These are phyloP conservation scores for Ascaphus truei DNA, from an alignment of 2,113 vertebrate species.

Conservation along the genomic window DNA sequence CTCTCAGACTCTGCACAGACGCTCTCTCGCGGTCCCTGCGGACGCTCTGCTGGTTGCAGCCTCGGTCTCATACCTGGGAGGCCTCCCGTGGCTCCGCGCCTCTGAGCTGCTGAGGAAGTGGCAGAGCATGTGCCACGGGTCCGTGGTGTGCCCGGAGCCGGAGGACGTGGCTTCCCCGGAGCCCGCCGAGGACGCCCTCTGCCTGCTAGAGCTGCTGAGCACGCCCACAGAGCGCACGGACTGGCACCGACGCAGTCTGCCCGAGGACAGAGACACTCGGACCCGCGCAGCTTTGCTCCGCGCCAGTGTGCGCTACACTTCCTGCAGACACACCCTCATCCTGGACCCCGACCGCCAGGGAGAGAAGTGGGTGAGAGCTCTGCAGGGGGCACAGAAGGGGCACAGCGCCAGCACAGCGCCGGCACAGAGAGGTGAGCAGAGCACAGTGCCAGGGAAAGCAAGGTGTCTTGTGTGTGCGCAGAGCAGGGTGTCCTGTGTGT, in stretches of 20 bases:
- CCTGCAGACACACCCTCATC: constrained; percentile 62
- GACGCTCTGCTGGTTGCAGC: constrained; percentile 72
- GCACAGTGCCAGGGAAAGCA: no score
- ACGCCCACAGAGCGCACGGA: constrained; percentile 35
- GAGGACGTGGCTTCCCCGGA: constrained; percentile 52
- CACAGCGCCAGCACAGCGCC: not conserved
- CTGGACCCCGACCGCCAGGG: constrained; percentile 58
- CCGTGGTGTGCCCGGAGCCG: constrained; percentile 48
- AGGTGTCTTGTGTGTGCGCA: no score
- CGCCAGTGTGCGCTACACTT: constrained; percentile 37
- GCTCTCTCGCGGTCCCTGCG: constrained; percentile 43
- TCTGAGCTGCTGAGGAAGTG: constrained; percentile 69
- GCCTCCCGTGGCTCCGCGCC: constrained; percentile 58
- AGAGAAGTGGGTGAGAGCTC: not conserved
- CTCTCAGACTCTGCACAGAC: constrained; percentile 51
- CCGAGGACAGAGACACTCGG: constrained; percentile 40
- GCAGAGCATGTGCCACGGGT: constrained; percentile 58
- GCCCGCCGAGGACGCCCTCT: constrained; percentile 43
- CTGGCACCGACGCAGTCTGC: constrained; percentile 47
- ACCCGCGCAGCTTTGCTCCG: constrained; percentile 57
- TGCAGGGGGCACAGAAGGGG: not conserved
- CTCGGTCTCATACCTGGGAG: constrained; percentile 66
- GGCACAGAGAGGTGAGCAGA: not conserved
- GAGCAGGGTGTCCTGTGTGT: no score
- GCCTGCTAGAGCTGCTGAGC: constrained; percentile 49